Conservation (phyloP, 2,797 vertebrate genomes). For the Ibycter americanus region DNA sequence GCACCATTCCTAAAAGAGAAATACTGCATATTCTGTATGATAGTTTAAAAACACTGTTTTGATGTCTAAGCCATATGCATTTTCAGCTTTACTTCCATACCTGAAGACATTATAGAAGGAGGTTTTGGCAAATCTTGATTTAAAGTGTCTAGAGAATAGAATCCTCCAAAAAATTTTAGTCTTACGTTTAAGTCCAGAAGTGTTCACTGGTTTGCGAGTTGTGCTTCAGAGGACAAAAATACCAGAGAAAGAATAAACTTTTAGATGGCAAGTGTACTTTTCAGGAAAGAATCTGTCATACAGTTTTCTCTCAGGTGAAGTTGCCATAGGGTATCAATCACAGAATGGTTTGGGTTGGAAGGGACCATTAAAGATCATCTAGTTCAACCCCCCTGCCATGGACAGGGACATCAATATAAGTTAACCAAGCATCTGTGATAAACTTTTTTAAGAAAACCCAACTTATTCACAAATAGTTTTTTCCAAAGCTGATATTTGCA, state of each 20-base stretch:
- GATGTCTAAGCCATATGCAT: background rate
- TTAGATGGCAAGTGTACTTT: background rate
- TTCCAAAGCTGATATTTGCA: background rate
- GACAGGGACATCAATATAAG: background rate
- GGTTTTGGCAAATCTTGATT: background rate
- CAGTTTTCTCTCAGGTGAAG: background rate
- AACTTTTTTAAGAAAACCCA: background rate
- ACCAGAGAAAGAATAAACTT: background rate
- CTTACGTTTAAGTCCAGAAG: background rate
- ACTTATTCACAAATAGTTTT: background rate
- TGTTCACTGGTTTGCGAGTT: background rate
- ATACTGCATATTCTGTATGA: background rate
- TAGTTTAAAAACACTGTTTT: background rate
- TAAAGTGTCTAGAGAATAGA: background rate
- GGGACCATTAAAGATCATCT: too few relatives aligned
- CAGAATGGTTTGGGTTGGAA: too few relatives aligned
- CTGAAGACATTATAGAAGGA: background rate
- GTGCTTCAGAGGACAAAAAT: background rate
- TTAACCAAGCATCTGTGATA: background rate
- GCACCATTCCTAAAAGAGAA: background rate
- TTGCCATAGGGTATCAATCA: background rate
- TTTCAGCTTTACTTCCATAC: background rate
- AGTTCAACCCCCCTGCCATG: too few relatives aligned
- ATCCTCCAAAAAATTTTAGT: background rate
- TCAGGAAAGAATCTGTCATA: background rate